A percentile compares a stretch with the other conserved stretches of the same genome.
These are phyloP conservation scores for Himalopsyche japonica DNA, from an alignment of 2,888 invertebrate species.

Conservation along the genomic window DNA sequence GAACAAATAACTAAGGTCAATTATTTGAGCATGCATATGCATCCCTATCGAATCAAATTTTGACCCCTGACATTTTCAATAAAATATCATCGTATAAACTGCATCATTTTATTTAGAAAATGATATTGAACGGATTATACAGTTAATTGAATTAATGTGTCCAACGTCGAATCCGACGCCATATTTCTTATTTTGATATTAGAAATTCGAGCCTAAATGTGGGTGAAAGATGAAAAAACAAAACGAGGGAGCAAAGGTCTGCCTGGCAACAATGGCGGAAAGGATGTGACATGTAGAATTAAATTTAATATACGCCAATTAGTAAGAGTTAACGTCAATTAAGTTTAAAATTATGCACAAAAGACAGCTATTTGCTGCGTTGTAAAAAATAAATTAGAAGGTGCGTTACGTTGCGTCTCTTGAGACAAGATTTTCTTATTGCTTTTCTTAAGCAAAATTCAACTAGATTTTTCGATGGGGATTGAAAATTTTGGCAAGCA, in stretches of 20 bases:
- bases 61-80: not conserved
- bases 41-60: not conserved
- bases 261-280: not conserved
- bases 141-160: not conserved
- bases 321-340: not conserved
- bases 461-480: no score
- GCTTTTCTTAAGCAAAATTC: no score
- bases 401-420: no score
- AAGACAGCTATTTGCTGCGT: not conserved
- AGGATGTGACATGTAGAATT: not conserved
- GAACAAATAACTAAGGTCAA: not conserved
- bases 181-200: not conserved
- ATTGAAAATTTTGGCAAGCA: no score
- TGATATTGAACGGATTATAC: not conserved
- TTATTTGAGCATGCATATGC: not conserved
- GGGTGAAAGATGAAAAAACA: not conserved
- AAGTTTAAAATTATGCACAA: not conserved
- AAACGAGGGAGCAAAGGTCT: not conserved
- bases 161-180: not conserved
- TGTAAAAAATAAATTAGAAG: no score
- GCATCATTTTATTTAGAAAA: not conserved
- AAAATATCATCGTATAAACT: not conserved
- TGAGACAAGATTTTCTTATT: no score
- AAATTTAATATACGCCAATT: not conserved
- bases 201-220: not conserved